Base-by-base conservation (phyloP, 2,113 vertebrate species). In the Lathamus discolor region DNA sequence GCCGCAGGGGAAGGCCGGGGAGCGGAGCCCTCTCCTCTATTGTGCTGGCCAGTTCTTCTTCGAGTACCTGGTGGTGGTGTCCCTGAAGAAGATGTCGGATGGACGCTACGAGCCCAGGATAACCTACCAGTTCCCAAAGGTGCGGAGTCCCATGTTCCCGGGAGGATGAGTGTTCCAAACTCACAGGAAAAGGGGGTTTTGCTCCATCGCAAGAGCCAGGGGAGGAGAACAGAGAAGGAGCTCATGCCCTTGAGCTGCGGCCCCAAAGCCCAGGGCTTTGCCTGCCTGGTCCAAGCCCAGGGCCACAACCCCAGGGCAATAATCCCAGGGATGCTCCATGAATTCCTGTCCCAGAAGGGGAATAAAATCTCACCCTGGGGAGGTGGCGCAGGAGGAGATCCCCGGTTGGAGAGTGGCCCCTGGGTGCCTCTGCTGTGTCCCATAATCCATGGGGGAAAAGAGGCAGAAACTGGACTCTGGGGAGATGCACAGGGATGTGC, bases 111-210 rank as follows among this genome's bases (percentile, higher is more conserved):
- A 99, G 61, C 99, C 99, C 46, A 98, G 98, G 48, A 99, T 99
- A 97, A 98, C 97, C 72, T 99, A 99, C 96, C 99, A 99, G 97
- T 99, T 99, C 95, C 99, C 99, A 27, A 99, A 99, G 99, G 99
- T 99, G 96, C 98, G 97, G 83, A 46, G 41, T 19, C n/a, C 63
- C 0, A 0, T 20, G 11, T 59, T 84, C 14, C 37, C 6, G 4
- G 43, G 9, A 27, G 46, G 17, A 25, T 49, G 27, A 9, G 9
- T 74, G 75, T 66, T 67, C 59, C 6, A 11, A 29, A 51, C n/a
- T 61, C 24, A 24, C 63, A 41, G 46, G 44, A 66, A 37, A 81
- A 67, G 39, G n/a, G 20, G 37, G 7, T 25, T 25, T 48, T 90
- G 11, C n/a, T 79, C 48, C 16, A 5, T 29, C 13, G 6, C n/a